A percentile compares a stretch with the other conserved stretches of the same genome.
phyloP scores from a whole-genome alignment of 1,140 invertebrate species.

The Mya arenaria region DNA sequence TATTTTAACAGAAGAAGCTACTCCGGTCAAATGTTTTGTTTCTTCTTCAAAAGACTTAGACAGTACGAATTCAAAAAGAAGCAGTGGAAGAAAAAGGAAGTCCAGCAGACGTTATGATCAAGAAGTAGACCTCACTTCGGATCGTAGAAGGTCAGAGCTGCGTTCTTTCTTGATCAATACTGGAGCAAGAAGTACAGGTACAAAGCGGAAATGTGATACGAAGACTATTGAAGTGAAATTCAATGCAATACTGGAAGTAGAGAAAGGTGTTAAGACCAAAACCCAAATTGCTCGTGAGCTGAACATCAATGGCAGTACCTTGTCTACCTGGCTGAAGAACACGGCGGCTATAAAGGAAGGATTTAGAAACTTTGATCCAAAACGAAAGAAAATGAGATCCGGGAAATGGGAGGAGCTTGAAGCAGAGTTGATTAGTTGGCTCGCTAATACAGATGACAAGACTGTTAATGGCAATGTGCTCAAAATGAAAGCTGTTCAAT shows the following conservation, averaged over 20 bases:
- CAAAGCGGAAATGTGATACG: slow-evolving; percentile 10
- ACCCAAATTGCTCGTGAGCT: slow-evolving; percentile 8
- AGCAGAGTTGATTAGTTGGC: too few species aligned
- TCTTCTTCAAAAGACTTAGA: too few species aligned
- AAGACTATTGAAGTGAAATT: slow-evolving; percentile 19
- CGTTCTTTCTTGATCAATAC: too few species aligned
- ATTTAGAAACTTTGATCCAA: slow-evolving; percentile 30
- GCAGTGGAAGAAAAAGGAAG: too few species aligned
- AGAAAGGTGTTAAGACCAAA: slow-evolving; percentile 4
- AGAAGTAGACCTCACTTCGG: too few species aligned
- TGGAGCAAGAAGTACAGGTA: too few species aligned
- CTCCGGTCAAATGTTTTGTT: too few species aligned
- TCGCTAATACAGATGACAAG: background rate
- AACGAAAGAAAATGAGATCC: background rate
- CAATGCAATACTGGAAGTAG: slow-evolving; percentile 12
- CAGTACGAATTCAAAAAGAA: too few species aligned
- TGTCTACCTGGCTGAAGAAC: slow-evolving; percentile 35
- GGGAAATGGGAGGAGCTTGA: slow-evolving; percentile 4
- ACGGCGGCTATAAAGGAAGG: slow-evolving; percentile 18
- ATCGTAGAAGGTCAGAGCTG: too few species aligned
- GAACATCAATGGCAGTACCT: background rate
- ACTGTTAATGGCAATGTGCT: background rate
- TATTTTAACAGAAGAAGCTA: too few species aligned
- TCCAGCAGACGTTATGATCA: too few species aligned
- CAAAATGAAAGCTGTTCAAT: background rate